These are phyloP conservation scores for Ormia ochracea DNA, from an alignment of 2,888 invertebrate genomes.

Conservation along the genomic window DNA sequence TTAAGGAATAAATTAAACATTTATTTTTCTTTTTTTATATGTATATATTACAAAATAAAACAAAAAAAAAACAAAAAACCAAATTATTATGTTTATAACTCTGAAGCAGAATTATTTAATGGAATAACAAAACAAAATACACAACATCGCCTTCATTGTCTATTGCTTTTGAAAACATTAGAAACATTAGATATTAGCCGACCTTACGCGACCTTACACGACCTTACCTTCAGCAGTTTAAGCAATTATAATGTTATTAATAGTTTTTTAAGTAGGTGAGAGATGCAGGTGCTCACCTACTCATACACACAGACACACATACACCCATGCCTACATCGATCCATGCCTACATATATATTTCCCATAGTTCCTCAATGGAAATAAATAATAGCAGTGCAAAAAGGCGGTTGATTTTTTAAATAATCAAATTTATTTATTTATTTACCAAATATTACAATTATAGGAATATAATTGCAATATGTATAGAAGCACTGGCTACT, in stretches of 20 bases:
- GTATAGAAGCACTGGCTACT: too few species aligned
- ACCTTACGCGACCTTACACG: slow-evolving; percentile 17
- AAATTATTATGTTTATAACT: not conserved
- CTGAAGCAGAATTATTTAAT: slow-evolving; percentile 8
- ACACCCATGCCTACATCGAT: not conserved
- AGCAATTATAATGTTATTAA: slow-evolving; percentile 2
- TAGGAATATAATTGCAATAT: too few species aligned
- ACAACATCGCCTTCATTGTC: slow-evolving; percentile 4
- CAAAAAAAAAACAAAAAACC: too few species aligned
- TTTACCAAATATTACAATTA: not conserved
- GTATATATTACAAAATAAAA: too few species aligned
- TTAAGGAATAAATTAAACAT: slow-evolving; percentile 37
- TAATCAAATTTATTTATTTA: not conserved
- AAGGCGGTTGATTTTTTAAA: slow-evolving; percentile 24
- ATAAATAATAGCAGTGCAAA: slow-evolving; percentile 5
- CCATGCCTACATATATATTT: not conserved
- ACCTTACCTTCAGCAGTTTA: slow-evolving; percentile 47
- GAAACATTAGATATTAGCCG: too few species aligned
- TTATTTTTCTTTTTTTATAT: not conserved
- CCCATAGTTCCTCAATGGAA: not conserved
- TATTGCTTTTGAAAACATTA: slow-evolving; percentile 23
- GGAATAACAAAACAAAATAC: not conserved
- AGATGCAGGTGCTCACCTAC: not conserved
- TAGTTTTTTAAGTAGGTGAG: not conserved
- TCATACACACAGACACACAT: too few species aligned